These are phyloP conservation scores for Eurypyga helias DNA, from an alignment of 2,113 vertebrate species.

Conservation along the genomic window DNA sequence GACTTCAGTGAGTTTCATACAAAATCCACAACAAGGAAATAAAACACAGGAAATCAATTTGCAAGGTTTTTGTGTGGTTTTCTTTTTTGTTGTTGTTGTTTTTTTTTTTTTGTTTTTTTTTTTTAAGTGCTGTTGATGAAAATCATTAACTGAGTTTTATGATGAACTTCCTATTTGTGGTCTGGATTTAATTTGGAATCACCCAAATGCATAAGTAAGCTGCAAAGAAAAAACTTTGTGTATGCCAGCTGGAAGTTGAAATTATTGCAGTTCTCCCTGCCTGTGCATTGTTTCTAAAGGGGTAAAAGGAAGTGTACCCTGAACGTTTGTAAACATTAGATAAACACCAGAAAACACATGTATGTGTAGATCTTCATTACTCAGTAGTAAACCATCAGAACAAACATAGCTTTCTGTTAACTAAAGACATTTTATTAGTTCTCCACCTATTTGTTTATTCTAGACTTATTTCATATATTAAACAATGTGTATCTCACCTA, in stretches of 20 bases:
- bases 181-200: neutral
- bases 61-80: too few relatives aligned
- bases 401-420: neutral
- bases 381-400: neutral
- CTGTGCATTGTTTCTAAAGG: neutral
- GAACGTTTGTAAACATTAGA: neutral
- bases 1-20: neutral
- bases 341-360: neutral
- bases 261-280: neutral
- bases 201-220: neutral
- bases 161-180: neutral
- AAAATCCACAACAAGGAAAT: neutral
- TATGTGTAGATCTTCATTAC: neutral
- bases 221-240: neutral
- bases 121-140: neutral
- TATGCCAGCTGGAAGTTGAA: neutral
- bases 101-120: too few relatives aligned
- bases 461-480: neutral
- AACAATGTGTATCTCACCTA: neutral
- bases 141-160: neutral
- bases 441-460: neutral
- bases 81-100: too few relatives aligned
- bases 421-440: neutral
- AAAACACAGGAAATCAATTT: neutral
- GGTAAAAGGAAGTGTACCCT: neutral